A percentile compares a stretch with the other conserved stretches of the same genome.
phyloP scores from a whole-genome alignment of 2,797 vertebrate species.

The Enteromius viviparus region DNA sequence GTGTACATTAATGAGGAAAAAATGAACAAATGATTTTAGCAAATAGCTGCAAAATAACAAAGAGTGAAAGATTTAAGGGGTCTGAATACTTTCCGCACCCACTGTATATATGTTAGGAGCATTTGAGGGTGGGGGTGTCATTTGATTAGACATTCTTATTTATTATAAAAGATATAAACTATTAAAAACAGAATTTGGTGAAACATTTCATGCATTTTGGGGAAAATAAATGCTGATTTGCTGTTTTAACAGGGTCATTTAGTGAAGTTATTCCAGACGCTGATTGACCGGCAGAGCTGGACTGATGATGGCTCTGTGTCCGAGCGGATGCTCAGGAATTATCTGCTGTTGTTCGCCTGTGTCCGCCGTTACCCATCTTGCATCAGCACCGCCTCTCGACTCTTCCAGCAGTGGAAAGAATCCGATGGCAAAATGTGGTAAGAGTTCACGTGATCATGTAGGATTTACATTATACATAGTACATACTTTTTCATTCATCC shows the following conservation, averaged over 20 bases:
- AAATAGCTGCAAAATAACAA: no score
- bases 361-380: constrained; percentile 81
- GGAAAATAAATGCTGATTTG: not conserved
- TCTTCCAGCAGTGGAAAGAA: constrained; percentile 84
- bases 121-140: no score
- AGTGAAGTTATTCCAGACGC: constrained; percentile 78
- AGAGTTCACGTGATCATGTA: constrained; percentile 27
- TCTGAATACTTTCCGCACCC: no score
- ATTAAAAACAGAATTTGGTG: not conserved
- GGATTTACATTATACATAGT: not conserved
- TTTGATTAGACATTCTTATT: not conserved
- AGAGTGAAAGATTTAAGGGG: no score
- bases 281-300: constrained; percentile 88
- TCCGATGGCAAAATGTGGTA: constrained; percentile 84
- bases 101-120: no score
- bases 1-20: no score
- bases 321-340: constrained; percentile 80
- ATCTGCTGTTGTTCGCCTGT: constrained; percentile 82
- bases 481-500: not conserved
- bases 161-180: not conserved
- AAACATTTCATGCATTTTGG: not conserved
- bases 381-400: constrained; percentile 77
- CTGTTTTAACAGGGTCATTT: constrained; percentile 80
- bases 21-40: no score
- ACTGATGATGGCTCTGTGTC: constrained; percentile 83